Conservation (phyloP, 37 sponge, comb jelly and placozoan genomes). For the Oopsacas minuta region DNA sequence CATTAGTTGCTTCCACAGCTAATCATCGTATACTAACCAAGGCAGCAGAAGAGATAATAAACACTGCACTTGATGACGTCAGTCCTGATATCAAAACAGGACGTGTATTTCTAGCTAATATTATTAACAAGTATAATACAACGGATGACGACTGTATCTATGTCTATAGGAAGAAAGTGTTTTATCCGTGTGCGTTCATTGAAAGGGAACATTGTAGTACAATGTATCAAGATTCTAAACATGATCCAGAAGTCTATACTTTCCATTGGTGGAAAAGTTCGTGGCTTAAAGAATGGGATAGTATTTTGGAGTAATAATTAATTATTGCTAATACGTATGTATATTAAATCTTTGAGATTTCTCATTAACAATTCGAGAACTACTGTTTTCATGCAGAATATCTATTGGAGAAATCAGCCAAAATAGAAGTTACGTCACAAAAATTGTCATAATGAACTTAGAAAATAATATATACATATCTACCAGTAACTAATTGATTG, state of each 20-base stretch:
- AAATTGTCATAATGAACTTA: too few relatives aligned
- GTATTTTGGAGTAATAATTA: too few relatives aligned
- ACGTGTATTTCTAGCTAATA: not conserved
- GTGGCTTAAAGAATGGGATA: not conserved
- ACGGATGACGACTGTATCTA: not conserved
- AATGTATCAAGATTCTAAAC: not conserved
- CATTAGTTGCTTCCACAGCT: not conserved
- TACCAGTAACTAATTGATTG: too few relatives aligned
- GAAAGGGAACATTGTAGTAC: not conserved
- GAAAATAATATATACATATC: too few relatives aligned
- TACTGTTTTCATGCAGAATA: too few relatives aligned
- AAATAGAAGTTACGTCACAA: too few relatives aligned
- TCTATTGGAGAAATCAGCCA: too few relatives aligned
- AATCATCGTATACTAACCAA: not conserved
- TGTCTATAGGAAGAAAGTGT: not conserved
- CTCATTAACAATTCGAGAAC: too few relatives aligned
- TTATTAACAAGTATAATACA: conserved; percentile 2
- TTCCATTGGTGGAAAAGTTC: conserved; percentile 5
- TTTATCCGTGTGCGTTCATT: not conserved
- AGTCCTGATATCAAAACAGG: not conserved
- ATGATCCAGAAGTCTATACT: not conserved
- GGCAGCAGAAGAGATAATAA: not conserved
- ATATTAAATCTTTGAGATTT: too few relatives aligned
- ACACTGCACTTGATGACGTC: not conserved
- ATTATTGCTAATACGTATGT: too few relatives aligned